Evolutionary conservation across 2,888 invertebrate genomes (phyloP).

Genomic region (Drosophila putrida): DNA sequence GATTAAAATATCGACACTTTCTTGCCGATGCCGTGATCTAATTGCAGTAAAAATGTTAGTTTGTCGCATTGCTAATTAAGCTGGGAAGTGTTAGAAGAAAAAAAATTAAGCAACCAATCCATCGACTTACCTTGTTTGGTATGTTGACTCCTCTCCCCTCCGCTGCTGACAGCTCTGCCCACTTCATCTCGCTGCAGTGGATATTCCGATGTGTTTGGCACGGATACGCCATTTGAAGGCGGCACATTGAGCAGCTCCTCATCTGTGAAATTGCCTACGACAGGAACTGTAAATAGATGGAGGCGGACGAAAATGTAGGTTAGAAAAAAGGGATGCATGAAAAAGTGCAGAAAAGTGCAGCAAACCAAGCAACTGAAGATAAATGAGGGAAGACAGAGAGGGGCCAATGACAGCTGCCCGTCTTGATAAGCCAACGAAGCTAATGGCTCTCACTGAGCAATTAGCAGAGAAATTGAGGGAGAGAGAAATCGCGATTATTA

Average conservation of each 20-base stretch:
- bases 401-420: slow-evolving; percentile 61
- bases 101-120: background rate
- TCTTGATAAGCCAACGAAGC: slow-evolving; percentile 67
- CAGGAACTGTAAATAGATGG: slow-evolving; percentile 86
- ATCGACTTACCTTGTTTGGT: slow-evolving; percentile 81
- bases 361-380: background rate
- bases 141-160: slow-evolving; percentile 86
- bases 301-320: slow-evolving; percentile 38
- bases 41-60: too few species aligned
- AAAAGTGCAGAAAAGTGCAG: slow-evolving; percentile 27
- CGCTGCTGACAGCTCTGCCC: slow-evolving; percentile 84
- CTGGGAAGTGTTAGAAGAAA: background rate
- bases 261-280: slow-evolving; percentile 88
- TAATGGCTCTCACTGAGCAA: slow-evolving; percentile 66
- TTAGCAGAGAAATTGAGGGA: slow-evolving; percentile 45
- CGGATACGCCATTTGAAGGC: slow-evolving; percentile 61
- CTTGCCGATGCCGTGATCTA: too few species aligned
- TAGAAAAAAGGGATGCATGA: slow-evolving; percentile 30
- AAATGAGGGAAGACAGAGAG: slow-evolving; percentile 1
- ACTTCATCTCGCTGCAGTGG: slow-evolving; percentile 90
- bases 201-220: slow-evolving; percentile 87
- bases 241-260: slow-evolving; percentile 86
- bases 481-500: slow-evolving; percentile 64
- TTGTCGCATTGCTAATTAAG: background rate
- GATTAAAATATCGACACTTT: too few species aligned